Conservation (phyloP, 2,113 vertebrate genomes). For the Nothocercus julius region DNA sequence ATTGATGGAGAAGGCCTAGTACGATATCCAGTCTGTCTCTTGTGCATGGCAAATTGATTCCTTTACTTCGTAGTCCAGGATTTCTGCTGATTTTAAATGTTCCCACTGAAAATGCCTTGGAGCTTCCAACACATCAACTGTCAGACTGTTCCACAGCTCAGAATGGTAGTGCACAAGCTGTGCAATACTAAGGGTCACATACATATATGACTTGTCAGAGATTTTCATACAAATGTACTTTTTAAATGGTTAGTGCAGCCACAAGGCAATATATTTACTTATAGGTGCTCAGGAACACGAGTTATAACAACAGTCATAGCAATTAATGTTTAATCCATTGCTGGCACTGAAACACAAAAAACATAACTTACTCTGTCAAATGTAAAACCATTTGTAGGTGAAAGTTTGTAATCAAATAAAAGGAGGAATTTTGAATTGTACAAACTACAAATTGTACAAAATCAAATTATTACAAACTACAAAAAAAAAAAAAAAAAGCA, state of each 20-base stretch:
- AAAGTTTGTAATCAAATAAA: constrained; percentile 9
- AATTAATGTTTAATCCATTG: background rate
- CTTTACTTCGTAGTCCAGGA: background rate
- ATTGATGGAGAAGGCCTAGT: background rate
- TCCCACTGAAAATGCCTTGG: background rate
- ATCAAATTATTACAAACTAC: background rate
- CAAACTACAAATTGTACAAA: background rate
- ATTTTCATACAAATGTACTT: constrained; percentile 44
- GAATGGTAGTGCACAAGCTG: background rate
- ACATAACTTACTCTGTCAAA: background rate
- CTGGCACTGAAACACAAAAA: background rate
- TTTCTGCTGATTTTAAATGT: constrained; percentile 9
- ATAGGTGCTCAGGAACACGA: background rate
- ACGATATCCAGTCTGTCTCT: background rate
- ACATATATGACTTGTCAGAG: background rate
- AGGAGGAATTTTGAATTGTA: background rate
- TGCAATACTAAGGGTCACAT: background rate
- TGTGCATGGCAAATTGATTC: background rate
- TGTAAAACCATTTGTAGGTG: background rate
- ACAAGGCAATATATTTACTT: constrained; percentile 40
- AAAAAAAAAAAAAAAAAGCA: background rate
- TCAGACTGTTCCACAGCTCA: background rate
- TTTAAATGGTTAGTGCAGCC: constrained; percentile 30
- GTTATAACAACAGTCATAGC: background rate
- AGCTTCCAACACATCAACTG: background rate